Conservation (phyloP, 2,113 vertebrate genomes). For the Garra rufa region DNA sequence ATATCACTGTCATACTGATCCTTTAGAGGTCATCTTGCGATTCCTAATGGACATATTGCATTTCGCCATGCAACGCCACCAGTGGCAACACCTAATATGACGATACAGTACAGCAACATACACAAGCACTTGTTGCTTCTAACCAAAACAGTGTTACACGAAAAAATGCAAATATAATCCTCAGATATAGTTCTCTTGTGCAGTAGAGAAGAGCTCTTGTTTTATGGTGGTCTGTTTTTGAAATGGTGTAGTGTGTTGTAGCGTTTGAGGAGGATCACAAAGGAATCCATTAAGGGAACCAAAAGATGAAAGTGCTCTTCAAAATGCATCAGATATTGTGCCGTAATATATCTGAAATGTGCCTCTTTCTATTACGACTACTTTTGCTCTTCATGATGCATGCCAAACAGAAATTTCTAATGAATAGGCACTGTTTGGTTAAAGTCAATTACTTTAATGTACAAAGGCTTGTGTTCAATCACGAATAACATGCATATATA, state of each 20-base stretch:
- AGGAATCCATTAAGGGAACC: conserved; percentile 24
- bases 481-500: background rate
- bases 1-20: conserved; percentile 31
- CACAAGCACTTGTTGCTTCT: background rate
- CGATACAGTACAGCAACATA: conserved; percentile 7
- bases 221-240: background rate
- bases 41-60: conserved; percentile 26
- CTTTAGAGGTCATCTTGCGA: conserved; percentile 12
- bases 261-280: conserved; percentile 33
- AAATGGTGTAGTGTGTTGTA: conserved; percentile 1
- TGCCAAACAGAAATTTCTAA: background rate
- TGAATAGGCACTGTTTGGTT: background rate
- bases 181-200: background rate
- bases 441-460: background rate
- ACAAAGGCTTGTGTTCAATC: background rate
- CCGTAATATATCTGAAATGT: conserved; percentile 3
- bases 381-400: background rate
- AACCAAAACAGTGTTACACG: background rate
- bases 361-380: background rate
- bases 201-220: conserved; percentile 20
- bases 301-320: conserved; percentile 49
- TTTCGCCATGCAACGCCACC: conserved; percentile 5
- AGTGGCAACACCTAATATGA: background rate
- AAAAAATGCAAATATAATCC: background rate
- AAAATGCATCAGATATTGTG: conserved; percentile 26